A percentile compares a stretch with the other conserved stretches of the same genome.
These are phyloP conservation scores for Rhagonycha fulva DNA, from an alignment of 2,888 invertebrate genomes.

Conservation along the genomic window DNA sequence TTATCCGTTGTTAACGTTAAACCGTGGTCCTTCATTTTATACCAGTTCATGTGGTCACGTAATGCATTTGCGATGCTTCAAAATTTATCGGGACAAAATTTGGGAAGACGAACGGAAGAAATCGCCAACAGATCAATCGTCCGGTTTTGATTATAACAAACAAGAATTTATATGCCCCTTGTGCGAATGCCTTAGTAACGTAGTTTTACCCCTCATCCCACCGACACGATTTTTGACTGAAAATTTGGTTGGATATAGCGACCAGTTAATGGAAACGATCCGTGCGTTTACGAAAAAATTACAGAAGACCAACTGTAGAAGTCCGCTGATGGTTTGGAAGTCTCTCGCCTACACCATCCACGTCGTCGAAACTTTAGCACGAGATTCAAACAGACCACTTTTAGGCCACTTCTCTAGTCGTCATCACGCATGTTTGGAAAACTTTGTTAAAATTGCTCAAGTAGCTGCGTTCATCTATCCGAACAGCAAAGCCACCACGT, in stretches of 20 bases:
- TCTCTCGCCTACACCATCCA: constrained; percentile 80
- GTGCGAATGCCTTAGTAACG: constrained; percentile 95
- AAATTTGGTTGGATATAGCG: constrained; percentile 48
- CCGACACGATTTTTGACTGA: constrained; percentile 59
- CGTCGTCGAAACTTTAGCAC: constrained; percentile 72
- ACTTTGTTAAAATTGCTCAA: constrained; percentile 66
- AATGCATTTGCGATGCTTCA: constrained; percentile 95
- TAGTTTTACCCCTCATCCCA: constrained; percentile 88
- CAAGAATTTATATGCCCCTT: constrained; percentile 96
- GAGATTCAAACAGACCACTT: constrained; percentile 71
- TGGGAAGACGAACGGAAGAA: constrained; percentile 87
- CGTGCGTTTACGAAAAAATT: too few relatives aligned
- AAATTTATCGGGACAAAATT: constrained; percentile 86
- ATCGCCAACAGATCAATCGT: constrained; percentile 80
- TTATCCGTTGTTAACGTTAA: constrained; percentile 60
- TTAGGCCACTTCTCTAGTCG: constrained; percentile 78
- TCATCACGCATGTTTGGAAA: constrained; percentile 76
- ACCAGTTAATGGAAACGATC: too few relatives aligned
- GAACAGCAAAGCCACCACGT: constrained; percentile 53
- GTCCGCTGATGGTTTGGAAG: constrained; percentile 66
- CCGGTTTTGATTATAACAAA: constrained; percentile 87
- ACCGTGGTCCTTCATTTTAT: constrained; percentile 78
- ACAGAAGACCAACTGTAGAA: too few relatives aligned
- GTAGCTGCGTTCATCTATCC: constrained; percentile 52
- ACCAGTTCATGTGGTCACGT: constrained; percentile 96